Conservation (phyloP, 2,888 invertebrate genomes). For the Ochropleura plecta region DNA sequence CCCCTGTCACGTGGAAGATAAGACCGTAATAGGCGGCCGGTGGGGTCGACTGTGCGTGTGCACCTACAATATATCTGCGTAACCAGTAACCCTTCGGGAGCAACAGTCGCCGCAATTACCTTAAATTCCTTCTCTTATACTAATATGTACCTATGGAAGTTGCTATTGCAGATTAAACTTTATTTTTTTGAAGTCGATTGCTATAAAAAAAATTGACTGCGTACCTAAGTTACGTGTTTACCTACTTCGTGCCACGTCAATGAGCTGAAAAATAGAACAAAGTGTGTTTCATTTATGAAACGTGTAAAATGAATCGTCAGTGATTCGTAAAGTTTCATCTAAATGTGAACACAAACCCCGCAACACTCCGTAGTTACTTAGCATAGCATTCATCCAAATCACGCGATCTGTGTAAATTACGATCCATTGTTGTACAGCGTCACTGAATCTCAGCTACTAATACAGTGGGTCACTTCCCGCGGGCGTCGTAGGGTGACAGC, state of each 20-base stretch:
- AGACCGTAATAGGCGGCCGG: background rate
- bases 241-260: too few relatives aligned
- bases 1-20: constrained; percentile 19
- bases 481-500: constrained; percentile 7
- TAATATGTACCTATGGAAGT: background rate
- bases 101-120: background rate
- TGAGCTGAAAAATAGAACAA: background rate
- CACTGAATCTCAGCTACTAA: constrained; percentile 46
- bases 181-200: background rate
- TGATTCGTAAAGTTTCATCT: background rate
- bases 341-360: constrained; percentile 1
- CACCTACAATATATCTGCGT: background rate
- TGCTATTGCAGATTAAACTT: background rate
- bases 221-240: too few relatives aligned
- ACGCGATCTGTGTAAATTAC: constrained; percentile 38
- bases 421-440: constrained; percentile 46
- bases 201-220: background rate
- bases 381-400: constrained; percentile 30
- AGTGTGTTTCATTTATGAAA: background rate
- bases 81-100: background rate
- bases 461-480: constrained; percentile 20
- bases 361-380: background rate
- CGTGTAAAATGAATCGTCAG: background rate
- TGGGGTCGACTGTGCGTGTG: background rate
- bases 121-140: background rate